phyloP scores from a whole-genome alignment of 2,888 invertebrate genomes.

The Strigamia crassipes region DNA sequence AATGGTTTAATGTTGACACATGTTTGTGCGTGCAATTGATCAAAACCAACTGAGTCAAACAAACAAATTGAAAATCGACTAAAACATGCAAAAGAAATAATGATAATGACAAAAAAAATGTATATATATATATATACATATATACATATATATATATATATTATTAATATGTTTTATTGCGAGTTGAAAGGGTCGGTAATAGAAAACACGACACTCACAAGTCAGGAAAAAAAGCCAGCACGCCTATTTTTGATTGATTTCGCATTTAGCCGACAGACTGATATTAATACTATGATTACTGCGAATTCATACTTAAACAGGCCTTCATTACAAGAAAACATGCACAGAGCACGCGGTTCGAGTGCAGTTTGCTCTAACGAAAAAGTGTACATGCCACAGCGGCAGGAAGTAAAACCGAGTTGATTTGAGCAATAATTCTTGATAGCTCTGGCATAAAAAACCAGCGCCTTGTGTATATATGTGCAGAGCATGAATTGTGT shows the following conservation, averaged over 20 bases:
- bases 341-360: not conserved
- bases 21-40: constrained; percentile 7
- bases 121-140: too few relatives aligned
- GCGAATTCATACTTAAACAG: constrained; percentile 13
- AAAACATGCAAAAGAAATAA: not conserved
- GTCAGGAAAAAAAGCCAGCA: not conserved
- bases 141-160: too few relatives aligned
- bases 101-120: too few relatives aligned
- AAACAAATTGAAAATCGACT: not conserved
- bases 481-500: constrained; percentile 31
- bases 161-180: too few relatives aligned
- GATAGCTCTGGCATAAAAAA: constrained; percentile 27
- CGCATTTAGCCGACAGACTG: not conserved
- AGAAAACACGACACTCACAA: too few relatives aligned
- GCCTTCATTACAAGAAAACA: not conserved
- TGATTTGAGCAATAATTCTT: constrained; percentile 36
- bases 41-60: not conserved
- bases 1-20: constrained; percentile 19
- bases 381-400: not conserved
- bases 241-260: constrained; percentile 21
- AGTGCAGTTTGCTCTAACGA: not conserved
- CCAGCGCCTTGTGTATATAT: constrained; percentile 18
- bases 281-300: constrained; percentile 29
- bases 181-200: too few relatives aligned
- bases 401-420: constrained; percentile 23